Conservation (phyloP, 2,888 invertebrate species). For the Philopedon plagiatum region DNA sequence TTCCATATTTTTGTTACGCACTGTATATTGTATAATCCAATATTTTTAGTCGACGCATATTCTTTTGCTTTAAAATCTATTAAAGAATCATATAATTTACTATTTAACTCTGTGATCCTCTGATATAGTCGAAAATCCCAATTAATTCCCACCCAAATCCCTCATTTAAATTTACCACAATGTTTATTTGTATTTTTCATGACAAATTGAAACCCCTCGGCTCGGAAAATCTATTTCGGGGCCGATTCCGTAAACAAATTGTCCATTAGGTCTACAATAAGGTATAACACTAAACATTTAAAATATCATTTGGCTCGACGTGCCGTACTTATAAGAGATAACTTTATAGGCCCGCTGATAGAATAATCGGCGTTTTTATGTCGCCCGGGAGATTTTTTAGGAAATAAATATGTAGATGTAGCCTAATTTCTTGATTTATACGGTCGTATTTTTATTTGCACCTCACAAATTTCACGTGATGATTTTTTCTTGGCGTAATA, state of each 20-base stretch:
- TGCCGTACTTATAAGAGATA: constrained; percentile 52
- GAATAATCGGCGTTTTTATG: constrained; percentile 53
- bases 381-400: constrained; percentile 53
- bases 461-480: constrained; percentile 47
- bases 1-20: no score
- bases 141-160: not conserved
- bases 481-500: not conserved
- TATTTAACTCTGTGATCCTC: not conserved
- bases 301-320: constrained; percentile 52
- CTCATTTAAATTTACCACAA: constrained; percentile 43
- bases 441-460: constrained; percentile 50
- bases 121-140: not conserved
- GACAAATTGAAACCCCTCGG: constrained; percentile 55
- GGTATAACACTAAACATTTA: constrained; percentile 44
- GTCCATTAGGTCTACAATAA: constrained; percentile 58
- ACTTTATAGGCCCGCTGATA: constrained; percentile 54
- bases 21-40: no score
- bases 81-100: no score
- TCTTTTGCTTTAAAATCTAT: no score
- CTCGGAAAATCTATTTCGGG: constrained; percentile 54
- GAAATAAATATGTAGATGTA: constrained; percentile 27
- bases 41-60: no score
- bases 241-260: constrained; percentile 58
- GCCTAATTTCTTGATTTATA: constrained; percentile 36
- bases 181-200: constrained; percentile 55